A percentile compares a stretch with the other conserved stretches of the same genome.
Evolutionary conservation across 1,140 invertebrate species (phyloP).

Genomic region (Batillaria attramentaria): DNA sequence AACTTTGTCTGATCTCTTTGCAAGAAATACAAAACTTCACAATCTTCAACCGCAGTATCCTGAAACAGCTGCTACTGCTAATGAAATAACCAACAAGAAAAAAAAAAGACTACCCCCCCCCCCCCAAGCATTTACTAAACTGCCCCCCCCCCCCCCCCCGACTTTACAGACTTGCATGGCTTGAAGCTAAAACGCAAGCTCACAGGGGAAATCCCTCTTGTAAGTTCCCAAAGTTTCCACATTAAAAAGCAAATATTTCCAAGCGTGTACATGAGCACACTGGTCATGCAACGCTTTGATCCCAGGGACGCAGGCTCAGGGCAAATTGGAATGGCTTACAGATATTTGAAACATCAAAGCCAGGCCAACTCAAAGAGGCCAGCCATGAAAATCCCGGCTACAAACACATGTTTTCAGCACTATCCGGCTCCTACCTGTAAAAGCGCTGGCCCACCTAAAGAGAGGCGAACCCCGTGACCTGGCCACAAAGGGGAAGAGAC

Average conservation of each 20-base stretch:
- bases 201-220: neutral
- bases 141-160: too few species aligned
- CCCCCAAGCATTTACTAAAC: too few species aligned
- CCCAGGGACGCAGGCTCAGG: constrained; percentile 4
- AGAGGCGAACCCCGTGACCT: constrained; percentile 36
- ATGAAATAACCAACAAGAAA: too few species aligned
- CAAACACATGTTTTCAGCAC: constrained; percentile 33
- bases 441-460: constrained; percentile 27
- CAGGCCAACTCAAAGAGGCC: constrained; percentile 6
- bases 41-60: too few species aligned
- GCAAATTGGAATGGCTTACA: constrained; percentile 26
- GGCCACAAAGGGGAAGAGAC: constrained; percentile 23
- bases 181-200: too few species aligned
- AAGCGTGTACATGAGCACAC: constrained; percentile 7
- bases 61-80: too few species aligned
- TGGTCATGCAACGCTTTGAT: constrained; percentile 27
- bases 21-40: too few species aligned
- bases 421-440: constrained; percentile 30
- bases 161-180: too few species aligned
- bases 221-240: neutral
- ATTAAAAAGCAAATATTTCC: constrained; percentile 18
- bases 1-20: too few species aligned
- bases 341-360: constrained; percentile 32
- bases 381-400: constrained; percentile 33
- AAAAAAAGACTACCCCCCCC: too few species aligned